Conservation (phyloP, 2,888 invertebrate species). For the Synanthedon tipuliformis region DNA sequence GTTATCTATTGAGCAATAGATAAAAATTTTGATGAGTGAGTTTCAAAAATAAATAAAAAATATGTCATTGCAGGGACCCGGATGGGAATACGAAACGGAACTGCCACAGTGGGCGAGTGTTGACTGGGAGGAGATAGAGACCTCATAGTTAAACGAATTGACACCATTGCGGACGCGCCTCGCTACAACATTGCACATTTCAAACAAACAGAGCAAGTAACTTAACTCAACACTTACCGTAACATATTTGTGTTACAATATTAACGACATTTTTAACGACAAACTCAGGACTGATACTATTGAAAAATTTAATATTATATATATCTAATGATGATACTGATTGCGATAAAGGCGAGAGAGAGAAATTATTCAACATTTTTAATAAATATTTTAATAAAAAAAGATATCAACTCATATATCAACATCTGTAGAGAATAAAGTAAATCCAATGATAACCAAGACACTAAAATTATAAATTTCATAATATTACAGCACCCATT, state of each 20-base stretch:
- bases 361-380: background rate
- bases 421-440: background rate
- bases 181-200: conserved; percentile 17
- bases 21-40: background rate
- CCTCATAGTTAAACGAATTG: conserved; percentile 51
- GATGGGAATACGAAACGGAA: conserved; percentile 93
- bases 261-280: conserved; percentile 6
- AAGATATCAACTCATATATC: background rate
- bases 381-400: too few relatives aligned
- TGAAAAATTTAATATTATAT: conserved; percentile 3
- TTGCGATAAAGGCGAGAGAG: conserved; percentile 1
- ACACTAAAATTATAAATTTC: too few relatives aligned
- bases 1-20: too few relatives aligned
- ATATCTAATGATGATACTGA: conserved; percentile 4
- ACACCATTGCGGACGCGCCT: conserved; percentile 41
- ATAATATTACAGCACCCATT: too few relatives aligned
- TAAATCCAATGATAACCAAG: too few relatives aligned
- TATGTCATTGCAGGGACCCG: conserved; percentile 78
- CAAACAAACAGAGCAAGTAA: conserved; percentile 3
- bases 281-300: conserved; percentile 8
- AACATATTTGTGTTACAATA: background rate
- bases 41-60: background rate
- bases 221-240: background rate
- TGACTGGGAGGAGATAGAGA: conserved; percentile 82
- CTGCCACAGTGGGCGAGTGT: conserved; percentile 92